Evolutionary conservation across 2,888 invertebrate species (phyloP).

Genomic region (Bembecia ichneumoniformis): DNA sequence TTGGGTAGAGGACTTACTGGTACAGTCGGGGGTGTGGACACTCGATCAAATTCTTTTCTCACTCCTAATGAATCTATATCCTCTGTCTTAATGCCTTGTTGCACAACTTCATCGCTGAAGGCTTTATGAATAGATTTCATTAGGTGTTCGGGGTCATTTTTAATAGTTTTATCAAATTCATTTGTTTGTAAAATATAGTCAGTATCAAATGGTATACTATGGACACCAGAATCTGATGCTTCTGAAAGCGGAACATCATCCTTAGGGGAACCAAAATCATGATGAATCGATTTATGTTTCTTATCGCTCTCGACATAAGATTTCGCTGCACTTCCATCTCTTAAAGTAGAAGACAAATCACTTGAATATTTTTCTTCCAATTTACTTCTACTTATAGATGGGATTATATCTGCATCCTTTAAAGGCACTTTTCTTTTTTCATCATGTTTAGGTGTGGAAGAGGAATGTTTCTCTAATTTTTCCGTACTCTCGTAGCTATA

Average conservation of each 20-base stretch:
- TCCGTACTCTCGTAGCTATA: constrained; percentile 53
- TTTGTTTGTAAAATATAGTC: constrained; percentile 12
- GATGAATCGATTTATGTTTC: constrained; percentile 9
- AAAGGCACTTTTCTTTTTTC: constrained; percentile 9
- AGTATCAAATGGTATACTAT: constrained; percentile 35
- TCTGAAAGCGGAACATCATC: constrained; percentile 34
- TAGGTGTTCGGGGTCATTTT: constrained; percentile 33
- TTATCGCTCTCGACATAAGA: background rate
- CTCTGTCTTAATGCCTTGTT: constrained; percentile 60
- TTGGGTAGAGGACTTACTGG: constrained; percentile 76
- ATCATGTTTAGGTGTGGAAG: background rate
- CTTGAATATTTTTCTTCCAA: constrained; percentile 11
- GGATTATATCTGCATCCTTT: constrained; percentile 18
- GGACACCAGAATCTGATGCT: constrained; percentile 38
- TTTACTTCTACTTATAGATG: constrained; percentile 21
- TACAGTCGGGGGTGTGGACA: constrained; percentile 78
- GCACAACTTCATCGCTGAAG: constrained; percentile 45
- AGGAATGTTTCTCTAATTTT: constrained; percentile 34
- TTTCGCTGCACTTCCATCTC: constrained; percentile 14
- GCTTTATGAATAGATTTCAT: constrained; percentile 55
- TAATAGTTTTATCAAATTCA: constrained; percentile 18
- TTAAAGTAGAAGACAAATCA: constrained; percentile 22
- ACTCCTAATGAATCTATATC: constrained; percentile 32
- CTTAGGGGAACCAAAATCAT: constrained; percentile 24
- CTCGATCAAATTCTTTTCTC: constrained; percentile 37